Conservation (phyloP, 1,140 invertebrate genomes). For the Neodiprion pinetum region DNA sequence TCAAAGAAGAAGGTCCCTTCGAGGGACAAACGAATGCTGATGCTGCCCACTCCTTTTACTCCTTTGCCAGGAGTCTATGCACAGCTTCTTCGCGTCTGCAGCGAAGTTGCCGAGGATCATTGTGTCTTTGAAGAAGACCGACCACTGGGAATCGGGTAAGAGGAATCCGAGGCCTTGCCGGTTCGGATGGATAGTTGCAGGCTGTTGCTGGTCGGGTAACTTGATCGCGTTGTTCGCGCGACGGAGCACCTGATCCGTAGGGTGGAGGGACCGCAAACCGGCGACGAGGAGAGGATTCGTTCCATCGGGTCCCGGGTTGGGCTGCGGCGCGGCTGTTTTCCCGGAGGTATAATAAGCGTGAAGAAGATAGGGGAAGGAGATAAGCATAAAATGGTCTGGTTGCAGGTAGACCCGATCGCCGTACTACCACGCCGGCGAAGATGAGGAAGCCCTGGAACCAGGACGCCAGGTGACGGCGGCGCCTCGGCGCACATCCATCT, state of each 20-base stretch:
- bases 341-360: constrained; percentile 48
- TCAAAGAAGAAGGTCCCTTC: too few species aligned
- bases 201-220: constrained; percentile 41
- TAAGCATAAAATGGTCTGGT: constrained; percentile 44
- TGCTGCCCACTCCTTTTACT: too few species aligned
- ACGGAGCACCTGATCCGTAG: constrained; percentile 36
- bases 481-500: constrained; percentile 59
- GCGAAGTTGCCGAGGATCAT: too few species aligned
- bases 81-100: too few species aligned
- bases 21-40: too few species aligned
- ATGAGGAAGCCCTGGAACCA: background rate
- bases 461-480: constrained; percentile 56
- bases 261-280: background rate
- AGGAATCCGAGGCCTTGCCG: too few species aligned
- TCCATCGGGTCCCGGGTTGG: too few species aligned
- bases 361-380: constrained; percentile 51
- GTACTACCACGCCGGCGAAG: constrained; percentile 24
- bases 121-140: too few species aligned
- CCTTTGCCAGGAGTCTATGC: too few species aligned
- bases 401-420: constrained; percentile 28
- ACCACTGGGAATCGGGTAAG: too few species aligned
- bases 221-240: constrained; percentile 58
- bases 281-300: too few species aligned
- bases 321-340: constrained; percentile 35
- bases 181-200: too few species aligned